Conservation (phyloP, 1,140 invertebrate species). For the Ditylenchus dipsaci region DNA sequence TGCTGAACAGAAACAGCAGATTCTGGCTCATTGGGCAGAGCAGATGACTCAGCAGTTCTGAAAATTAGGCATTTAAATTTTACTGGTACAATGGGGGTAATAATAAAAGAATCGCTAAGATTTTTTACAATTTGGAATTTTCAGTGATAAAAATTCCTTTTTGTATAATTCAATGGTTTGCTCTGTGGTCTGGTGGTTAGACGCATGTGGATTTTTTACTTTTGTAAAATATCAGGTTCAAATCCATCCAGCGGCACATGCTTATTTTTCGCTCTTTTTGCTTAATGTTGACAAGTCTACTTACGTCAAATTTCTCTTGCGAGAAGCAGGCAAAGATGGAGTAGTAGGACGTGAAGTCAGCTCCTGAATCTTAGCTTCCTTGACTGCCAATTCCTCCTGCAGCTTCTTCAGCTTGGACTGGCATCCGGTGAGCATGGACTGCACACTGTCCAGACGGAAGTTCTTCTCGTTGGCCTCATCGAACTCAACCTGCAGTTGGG, state of each 20-base stretch:
- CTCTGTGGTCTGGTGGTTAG: no score
- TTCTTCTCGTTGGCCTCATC: constrained; percentile 13
- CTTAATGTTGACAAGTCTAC: no score
- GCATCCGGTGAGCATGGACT: not conserved
- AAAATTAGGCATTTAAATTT: not conserved
- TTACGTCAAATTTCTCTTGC: not conserved
- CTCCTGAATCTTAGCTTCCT: constrained; percentile 9
- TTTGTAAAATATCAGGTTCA: no score
- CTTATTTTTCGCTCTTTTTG: no score
- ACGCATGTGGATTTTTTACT: no score
- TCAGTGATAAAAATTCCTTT: no score
- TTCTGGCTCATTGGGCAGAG: not conserved
- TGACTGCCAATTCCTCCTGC: not conserved
- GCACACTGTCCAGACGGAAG: constrained; percentile 12
- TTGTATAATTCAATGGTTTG: no score
- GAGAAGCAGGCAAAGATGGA: not conserved
- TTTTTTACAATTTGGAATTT: no score
- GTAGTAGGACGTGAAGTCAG: not conserved
- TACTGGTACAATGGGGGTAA: not conserved
- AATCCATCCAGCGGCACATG: no score
- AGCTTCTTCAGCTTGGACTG: constrained; percentile 3
- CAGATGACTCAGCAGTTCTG: not conserved
- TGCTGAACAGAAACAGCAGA: no score
- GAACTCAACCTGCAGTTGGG: not conserved
- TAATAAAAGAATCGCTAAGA: no score